Conservation (phyloP, 2,113 vertebrate species). For the Piliocolobus tephrosceles region DNA sequence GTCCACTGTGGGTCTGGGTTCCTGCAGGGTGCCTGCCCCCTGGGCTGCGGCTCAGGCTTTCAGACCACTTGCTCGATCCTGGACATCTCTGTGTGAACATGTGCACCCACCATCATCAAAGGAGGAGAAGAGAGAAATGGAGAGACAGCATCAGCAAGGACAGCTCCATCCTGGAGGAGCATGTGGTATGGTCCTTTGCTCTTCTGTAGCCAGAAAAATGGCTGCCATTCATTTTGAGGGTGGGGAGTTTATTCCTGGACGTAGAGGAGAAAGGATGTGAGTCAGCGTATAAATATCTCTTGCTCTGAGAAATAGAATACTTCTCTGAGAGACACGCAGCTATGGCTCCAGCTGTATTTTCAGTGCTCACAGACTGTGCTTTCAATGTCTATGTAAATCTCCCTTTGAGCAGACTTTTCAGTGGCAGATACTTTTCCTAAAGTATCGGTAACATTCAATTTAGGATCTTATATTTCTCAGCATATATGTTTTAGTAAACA, state of each 20-base stretch:
- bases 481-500: neutral
- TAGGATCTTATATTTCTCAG: neutral
- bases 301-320: neutral
- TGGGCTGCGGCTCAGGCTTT: neutral
- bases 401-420: neutral
- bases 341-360: rapidly evolving
- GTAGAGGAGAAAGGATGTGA: neutral
- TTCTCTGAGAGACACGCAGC: neutral
- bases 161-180: neutral
- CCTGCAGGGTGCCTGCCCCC: neutral
- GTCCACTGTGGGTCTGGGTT: neutral
- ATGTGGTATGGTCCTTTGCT: rapidly evolving
- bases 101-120: rapidly evolving
- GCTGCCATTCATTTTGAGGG: neutral
- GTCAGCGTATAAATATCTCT: neutral
- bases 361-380: rapidly evolving
- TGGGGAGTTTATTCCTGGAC: neutral
- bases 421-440: neutral
- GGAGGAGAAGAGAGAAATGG: neutral
- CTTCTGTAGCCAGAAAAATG: neutral
- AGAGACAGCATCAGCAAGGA: rapidly evolving
- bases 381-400: neutral
- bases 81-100: neutral
- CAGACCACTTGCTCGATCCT: neutral
- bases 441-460: neutral